Base-by-base conservation (phyloP, 2,888 invertebrate genomes). In the Tipula confusa region DNA sequence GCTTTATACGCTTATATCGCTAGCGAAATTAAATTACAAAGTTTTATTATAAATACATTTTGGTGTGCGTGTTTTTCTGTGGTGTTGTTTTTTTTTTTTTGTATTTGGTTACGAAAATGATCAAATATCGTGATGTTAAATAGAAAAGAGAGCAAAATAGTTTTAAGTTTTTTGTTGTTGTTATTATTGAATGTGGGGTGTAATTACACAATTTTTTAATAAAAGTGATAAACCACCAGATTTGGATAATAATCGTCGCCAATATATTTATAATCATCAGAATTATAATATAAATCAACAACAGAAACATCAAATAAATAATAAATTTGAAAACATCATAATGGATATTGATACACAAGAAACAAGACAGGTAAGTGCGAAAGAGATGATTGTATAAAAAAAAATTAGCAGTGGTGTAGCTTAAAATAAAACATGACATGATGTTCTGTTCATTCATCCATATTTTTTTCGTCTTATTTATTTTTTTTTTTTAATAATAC, bases 271-370 rank as follows among this genome's bases (percentile, higher is more conserved):
- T 24, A 24, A 24, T 24, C 64, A 24, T 24, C 64, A 64, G n/a
- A n/a, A n/a, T n/a, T n/a, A n/a, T 24, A 15, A 64, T 64, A 3
- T 64, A 64, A 64, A 64, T 64, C 64, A 64, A 0, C 43, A 43
- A 3, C 43, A 43, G 15, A 64, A 64, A 64, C 0, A 64, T 18
- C 18, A 64, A 64, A 64, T 64, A 64, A 64, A 64, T 64, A 15
- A 43, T 43, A 64, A 64, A 24, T 80, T 80, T 80, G 80, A 80
- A 29, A 80, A 80, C 80, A 80, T 64, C 31, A 85, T 84, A 85
- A 89, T 89, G 89, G 88, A 89, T 87, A 86, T 86, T 85, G 89
- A 89, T 87, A 88, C 89, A 85, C 89, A 88, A 87, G 89, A 89
- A 87, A 88, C 87, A 86, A 88, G 88, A 87, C 89, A 88, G 89